A percentile compares a stretch with the other conserved stretches of the same genome.
These are phyloP conservation scores for Lampris megalopsis DNA, from an alignment of 2,113 vertebrate species.

Conservation along the genomic window DNA sequence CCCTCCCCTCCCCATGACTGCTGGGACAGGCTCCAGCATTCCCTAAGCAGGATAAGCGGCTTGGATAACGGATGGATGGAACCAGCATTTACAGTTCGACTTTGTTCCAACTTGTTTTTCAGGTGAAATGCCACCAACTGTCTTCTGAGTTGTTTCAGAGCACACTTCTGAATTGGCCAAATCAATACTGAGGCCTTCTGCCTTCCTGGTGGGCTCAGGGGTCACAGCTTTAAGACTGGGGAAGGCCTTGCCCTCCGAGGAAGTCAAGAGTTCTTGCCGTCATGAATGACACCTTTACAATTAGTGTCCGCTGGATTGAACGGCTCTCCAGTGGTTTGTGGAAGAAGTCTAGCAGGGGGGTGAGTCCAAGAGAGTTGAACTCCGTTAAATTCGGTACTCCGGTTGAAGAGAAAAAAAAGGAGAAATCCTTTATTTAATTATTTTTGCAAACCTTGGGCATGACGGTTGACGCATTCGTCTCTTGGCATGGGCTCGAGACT, in stretches of 20 bases:
- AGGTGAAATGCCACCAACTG: not conserved
- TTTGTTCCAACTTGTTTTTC: not conserved
- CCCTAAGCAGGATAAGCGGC: no score
- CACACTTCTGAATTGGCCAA: not conserved
- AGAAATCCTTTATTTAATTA: slow-evolving; percentile 19
- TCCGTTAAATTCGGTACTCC: slow-evolving; percentile 4
- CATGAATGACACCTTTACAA: slow-evolving; percentile 45
- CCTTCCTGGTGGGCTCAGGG: not conserved
- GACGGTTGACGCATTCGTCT: slow-evolving; percentile 38
- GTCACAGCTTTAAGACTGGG: slow-evolving; percentile 22
- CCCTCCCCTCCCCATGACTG: no score
- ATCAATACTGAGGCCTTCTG: not conserved
- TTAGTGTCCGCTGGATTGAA: slow-evolving; percentile 18
- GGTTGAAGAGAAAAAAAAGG: slow-evolving; percentile 3
- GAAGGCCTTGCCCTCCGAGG: slow-evolving; percentile 18
- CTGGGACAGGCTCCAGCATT: no score
- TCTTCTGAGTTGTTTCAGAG: not conserved
- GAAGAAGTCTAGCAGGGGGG: not conserved
- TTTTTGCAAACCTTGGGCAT: slow-evolving; percentile 19
- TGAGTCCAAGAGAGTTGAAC: not conserved
- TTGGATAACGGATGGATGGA: no score
- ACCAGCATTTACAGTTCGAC: not conserved
- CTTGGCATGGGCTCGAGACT: slow-evolving; percentile 10
- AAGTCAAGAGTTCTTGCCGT: slow-evolving; percentile 3
- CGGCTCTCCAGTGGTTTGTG: not conserved